Percentiles rank a stretch among this genome's conserved stretches.
These are phyloP conservation scores for Poliocrania exsul DNA, from an alignment of 2,797 vertebrate genomes.

Conservation along the genomic window DNA sequence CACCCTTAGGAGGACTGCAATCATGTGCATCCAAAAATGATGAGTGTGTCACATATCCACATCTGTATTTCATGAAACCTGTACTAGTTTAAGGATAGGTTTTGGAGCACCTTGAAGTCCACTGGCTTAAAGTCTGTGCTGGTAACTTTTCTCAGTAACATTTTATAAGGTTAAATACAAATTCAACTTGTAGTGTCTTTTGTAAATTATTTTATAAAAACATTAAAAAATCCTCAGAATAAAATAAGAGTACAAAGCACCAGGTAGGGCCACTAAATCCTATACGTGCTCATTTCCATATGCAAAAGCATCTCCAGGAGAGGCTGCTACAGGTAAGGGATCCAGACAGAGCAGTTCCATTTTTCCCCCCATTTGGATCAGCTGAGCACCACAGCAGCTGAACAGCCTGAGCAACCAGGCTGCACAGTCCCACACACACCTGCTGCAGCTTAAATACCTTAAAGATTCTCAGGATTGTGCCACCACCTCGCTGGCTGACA, in stretches of 20 bases:
- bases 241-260: neutral
- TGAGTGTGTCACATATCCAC: neutral
- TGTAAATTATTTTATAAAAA: neutral
- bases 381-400: neutral
- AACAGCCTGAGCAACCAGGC: neutral
- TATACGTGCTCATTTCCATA: neutral
- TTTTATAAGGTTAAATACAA: neutral
- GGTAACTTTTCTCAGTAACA: neutral
- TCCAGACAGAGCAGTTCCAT: neutral
- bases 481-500: neutral
- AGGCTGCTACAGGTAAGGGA: neutral
- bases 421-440: accelerated
- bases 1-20: neutral
- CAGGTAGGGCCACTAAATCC: neutral
- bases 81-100: neutral
- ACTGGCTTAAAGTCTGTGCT: neutral
- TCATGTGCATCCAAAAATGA: neutral
- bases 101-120: neutral
- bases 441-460: neutral
- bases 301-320: neutral
- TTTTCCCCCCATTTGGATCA: neutral
- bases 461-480: neutral
- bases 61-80: neutral
- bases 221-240: neutral
- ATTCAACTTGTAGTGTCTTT: neutral